Evolutionary conservation across 2,797 vertebrate species (phyloP).

Genomic region (Sebastes taczanowskii): DNA sequence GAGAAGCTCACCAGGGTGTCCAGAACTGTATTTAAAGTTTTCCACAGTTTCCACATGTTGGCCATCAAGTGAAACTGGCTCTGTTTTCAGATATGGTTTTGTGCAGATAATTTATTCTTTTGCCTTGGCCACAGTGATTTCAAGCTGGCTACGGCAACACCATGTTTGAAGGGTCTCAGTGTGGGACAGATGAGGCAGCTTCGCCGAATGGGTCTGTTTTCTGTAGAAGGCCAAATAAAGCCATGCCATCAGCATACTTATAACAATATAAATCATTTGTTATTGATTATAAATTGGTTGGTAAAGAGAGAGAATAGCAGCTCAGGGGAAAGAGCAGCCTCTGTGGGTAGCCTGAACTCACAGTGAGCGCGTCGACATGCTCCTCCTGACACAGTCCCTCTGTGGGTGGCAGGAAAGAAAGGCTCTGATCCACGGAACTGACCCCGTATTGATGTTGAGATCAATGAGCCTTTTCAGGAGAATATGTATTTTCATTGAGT

Average conservation of each 20-base stretch:
- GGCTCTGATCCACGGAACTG: neutral
- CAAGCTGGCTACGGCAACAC: neutral
- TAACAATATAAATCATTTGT: neutral
- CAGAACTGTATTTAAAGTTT: neutral
- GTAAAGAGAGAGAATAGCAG: neutral
- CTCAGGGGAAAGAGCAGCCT: neutral
- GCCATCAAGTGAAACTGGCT: neutral
- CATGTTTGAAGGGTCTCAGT: neutral
- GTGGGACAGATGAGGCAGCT: neutral
- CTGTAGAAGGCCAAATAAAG: neutral
- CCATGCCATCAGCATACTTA: neutral
- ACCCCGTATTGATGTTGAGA: neutral
- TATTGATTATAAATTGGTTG: neutral
- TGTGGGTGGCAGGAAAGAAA: neutral
- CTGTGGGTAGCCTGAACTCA: neutral
- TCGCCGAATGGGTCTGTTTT: neutral
- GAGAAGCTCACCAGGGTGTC: neutral
- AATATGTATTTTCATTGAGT: neutral
- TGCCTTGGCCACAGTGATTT: conserved; percentile 14
- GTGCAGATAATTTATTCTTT: neutral
- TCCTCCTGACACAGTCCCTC: neutral
- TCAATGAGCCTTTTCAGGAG: conserved; percentile 6
- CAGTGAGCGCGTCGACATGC: neutral
- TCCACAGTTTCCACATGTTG: neutral
- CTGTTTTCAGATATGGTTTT: conserved; percentile 13